Base-by-base conservation (phyloP, 2,888 invertebrate genomes). In the Cylloceria caligata region DNA sequence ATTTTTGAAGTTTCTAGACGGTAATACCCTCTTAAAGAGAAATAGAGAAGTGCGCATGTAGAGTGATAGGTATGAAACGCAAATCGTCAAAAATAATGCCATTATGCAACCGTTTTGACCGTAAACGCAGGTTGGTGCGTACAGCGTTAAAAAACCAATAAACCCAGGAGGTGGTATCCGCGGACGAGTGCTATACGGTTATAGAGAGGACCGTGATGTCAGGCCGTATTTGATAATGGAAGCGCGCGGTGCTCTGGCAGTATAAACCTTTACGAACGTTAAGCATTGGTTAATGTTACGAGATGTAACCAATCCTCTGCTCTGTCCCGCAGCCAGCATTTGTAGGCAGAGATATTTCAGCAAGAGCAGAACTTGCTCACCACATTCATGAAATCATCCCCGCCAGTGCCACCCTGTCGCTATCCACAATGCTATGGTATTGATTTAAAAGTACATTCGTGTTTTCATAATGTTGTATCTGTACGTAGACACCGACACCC, bases 401-500 rank as follows among this genome's bases (percentile, higher is more conserved):
- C 64, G 60, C 49, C n/a, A 39, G 64, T 81, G 55, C 82, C 84
- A 85, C 74, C 80, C 71, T 62, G 72, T 80, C 82, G 80, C 89
- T 87, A 90, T 92, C 91, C 90, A 92, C 93, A 93, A 93, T 93
- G 91, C 92, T 92, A 93, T 93, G 93, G 92, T 92, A 92, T 92
- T 92, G 92, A 92, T 92, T 92, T 92, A 92, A 92, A 92, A 92
- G 92, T 92, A 92, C 92, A 92, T 92, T 92, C 92, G 92, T 92
- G 92, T 92, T 92, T 92, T 92, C 92, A 92, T 92, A 92, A 92
- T 92, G 92, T 92, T 91, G 92, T 92, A 92, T 92, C 92, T 92
- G 91, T 91, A 91, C 91, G 88, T 88, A 89, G 88, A 87, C 88
- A 88, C 88, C 90, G 91, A 91, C 90, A 91, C 90, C 89, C 90